These are phyloP conservation scores for Anas flavirostris DNA, from an alignment of 2,797 vertebrate genomes.

Conservation along the genomic window DNA sequence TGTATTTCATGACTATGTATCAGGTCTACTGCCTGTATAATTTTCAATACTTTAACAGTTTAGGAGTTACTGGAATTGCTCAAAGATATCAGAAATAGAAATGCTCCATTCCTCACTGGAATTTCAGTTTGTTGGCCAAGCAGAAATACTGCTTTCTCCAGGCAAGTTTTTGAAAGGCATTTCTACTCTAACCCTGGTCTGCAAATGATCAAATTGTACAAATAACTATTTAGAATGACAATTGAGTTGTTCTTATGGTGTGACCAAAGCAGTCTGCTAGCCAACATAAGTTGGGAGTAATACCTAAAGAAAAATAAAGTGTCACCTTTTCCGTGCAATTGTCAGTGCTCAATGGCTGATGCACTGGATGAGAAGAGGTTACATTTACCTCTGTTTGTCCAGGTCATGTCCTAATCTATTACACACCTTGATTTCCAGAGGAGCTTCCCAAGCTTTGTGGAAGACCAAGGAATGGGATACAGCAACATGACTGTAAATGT, in stretches of 20 bases:
- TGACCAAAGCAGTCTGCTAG: neutral
- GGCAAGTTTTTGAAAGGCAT: neutral
- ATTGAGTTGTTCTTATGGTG: neutral
- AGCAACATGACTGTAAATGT: neutral
- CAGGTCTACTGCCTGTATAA: neutral
- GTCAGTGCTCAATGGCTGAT: neutral
- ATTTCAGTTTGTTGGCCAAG: constrained; percentile 33
- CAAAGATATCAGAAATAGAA: constrained; percentile 49
- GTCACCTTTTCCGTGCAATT: neutral
- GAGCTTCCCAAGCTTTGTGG: neutral
- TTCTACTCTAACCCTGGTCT: neutral
- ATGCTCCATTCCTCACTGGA: neutral
- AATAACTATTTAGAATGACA: neutral
- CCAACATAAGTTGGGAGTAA: neutral
- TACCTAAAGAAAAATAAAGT: neutral
- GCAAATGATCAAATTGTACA: neutral
- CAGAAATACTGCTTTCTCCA: constrained; percentile 22
- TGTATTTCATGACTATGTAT: neutral
- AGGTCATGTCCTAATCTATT: neutral
- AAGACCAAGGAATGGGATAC: neutral
- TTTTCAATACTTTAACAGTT: neutral
- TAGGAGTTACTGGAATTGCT: constrained; percentile 5
- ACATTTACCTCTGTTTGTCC: neutral
- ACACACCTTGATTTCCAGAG: neutral
- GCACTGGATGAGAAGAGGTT: neutral